phyloP scores from a whole-genome alignment of 2,113 vertebrate genomes.

The human (Homo sapiens) region DNA sequence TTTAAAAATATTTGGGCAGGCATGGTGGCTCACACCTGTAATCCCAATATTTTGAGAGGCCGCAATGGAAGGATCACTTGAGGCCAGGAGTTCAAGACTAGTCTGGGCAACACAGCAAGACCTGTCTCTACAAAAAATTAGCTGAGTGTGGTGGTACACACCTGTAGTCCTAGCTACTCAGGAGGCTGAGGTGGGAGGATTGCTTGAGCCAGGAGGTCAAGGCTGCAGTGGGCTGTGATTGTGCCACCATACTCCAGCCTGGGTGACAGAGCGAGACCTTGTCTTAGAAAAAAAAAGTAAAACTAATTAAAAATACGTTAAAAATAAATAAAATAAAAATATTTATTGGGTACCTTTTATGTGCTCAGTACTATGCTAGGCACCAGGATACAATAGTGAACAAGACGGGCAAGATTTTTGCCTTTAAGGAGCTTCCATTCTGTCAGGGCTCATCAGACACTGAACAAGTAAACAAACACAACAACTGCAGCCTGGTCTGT shows the following conservation, averaged over 20 bases:
- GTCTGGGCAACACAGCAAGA: too few species aligned
- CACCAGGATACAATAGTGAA: neutral
- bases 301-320: too few species aligned
- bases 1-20: neutral
- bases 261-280: neutral
- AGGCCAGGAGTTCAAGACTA: too few species aligned
- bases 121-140: too few species aligned
- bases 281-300: neutral
- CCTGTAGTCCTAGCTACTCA: too few species aligned
- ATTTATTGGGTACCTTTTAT: neutral
- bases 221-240: too few species aligned
- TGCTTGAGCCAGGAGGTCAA: too few species aligned
- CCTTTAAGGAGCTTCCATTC: neutral
- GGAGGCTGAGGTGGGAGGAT: too few species aligned
- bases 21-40: neutral
- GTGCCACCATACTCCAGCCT: too few species aligned
- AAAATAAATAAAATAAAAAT: neutral
- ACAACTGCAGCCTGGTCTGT: neutral
- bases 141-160: too few species aligned
- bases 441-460: neutral
- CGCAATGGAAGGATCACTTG: too few species aligned
- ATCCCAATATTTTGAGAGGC: too few species aligned
- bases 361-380: neutral
- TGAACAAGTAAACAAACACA: neutral
- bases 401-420: neutral